A percentile compares a stretch with the other conserved stretches of the same genome.
phyloP scores from a whole-genome alignment of 2,797 vertebrate species.

The Hippopotamyrus pictus region DNA sequence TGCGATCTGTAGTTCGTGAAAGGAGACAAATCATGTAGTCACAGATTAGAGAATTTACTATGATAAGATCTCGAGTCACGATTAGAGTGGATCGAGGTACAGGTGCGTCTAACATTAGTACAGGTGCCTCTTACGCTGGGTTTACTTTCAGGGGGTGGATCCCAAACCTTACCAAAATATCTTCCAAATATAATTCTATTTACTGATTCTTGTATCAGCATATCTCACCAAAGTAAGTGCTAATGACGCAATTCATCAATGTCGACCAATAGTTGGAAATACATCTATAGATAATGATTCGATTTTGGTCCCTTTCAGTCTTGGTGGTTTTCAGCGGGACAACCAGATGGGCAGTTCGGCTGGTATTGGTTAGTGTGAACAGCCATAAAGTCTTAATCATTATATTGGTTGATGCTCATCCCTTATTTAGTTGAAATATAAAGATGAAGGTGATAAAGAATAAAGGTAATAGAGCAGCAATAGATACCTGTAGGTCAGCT shows the following conservation, averaged over 20 bases:
- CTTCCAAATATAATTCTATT: background rate
- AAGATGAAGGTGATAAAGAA: background rate
- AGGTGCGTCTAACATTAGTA: background rate
- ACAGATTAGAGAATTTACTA: background rate
- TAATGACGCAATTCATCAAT: background rate
- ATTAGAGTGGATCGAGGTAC: background rate
- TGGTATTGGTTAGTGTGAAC: background rate
- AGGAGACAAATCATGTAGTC: background rate
- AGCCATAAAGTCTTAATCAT: background rate
- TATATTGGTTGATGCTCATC: background rate
- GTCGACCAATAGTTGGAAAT: background rate
- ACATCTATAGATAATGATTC: background rate
- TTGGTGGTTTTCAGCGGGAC: background rate
- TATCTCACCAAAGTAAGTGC: background rate
- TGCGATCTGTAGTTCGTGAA: background rate
- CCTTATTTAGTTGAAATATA: background rate
- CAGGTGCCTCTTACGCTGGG: background rate
- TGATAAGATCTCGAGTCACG: background rate
- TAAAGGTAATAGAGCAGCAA: background rate
- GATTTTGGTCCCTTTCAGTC: background rate
- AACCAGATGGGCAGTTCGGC: background rate
- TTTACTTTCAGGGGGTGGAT: background rate
- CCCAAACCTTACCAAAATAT: background rate
- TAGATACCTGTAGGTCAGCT: background rate
- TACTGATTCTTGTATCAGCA: background rate